Conservation (phyloP, 1,140 invertebrate genomes). For the Drosophila equinoxialis region DNA sequence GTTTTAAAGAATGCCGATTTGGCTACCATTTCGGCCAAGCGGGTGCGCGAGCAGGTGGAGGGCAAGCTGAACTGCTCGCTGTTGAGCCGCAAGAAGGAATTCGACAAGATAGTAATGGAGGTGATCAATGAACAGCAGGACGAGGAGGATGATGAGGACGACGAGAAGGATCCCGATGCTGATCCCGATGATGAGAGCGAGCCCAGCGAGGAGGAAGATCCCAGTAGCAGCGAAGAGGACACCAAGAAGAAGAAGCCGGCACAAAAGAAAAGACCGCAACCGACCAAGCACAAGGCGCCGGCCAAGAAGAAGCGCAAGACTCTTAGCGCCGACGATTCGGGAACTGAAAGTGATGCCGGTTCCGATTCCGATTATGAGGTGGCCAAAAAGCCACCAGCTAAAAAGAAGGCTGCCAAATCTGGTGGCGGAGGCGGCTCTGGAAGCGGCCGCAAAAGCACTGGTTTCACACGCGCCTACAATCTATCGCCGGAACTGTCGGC, state of each 20-base stretch:
- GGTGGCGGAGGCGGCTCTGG: slow-evolving; percentile 28
- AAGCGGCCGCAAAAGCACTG: slow-evolving; percentile 85
- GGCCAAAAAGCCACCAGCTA: slow-evolving; percentile 83
- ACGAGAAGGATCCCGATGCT: slow-evolving; percentile 83
- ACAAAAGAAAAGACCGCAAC: slow-evolving; percentile 82
- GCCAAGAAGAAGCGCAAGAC: slow-evolving; percentile 85
- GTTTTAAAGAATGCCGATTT: slow-evolving; percentile 95
- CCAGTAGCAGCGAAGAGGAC: slow-evolving; percentile 82
- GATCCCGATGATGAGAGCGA: slow-evolving; percentile 86
- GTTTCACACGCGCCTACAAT: slow-evolving; percentile 91
- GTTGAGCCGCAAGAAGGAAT: slow-evolving; percentile 90
- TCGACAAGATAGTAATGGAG: slow-evolving; percentile 92
- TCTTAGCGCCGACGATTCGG: slow-evolving; percentile 80
- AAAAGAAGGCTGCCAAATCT: slow-evolving; percentile 68
- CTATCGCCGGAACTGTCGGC: slow-evolving; percentile 93
- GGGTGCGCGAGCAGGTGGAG: slow-evolving; percentile 94
- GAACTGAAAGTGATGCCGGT: slow-evolving; percentile 89
- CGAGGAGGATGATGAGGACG: slow-evolving; percentile 84
- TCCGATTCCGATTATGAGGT: slow-evolving; percentile 92
- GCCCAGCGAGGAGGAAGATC: slow-evolving; percentile 83
- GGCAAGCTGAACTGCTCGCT: slow-evolving; percentile 91
- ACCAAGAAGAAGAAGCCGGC: slow-evolving; percentile 77
- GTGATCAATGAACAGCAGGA: slow-evolving; percentile 83
- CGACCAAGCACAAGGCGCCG: slow-evolving; percentile 79
- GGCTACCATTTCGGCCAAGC: slow-evolving; percentile 92